phyloP scores from a whole-genome alignment of 1,140 invertebrate genomes.

The Dysdera silvatica region DNA sequence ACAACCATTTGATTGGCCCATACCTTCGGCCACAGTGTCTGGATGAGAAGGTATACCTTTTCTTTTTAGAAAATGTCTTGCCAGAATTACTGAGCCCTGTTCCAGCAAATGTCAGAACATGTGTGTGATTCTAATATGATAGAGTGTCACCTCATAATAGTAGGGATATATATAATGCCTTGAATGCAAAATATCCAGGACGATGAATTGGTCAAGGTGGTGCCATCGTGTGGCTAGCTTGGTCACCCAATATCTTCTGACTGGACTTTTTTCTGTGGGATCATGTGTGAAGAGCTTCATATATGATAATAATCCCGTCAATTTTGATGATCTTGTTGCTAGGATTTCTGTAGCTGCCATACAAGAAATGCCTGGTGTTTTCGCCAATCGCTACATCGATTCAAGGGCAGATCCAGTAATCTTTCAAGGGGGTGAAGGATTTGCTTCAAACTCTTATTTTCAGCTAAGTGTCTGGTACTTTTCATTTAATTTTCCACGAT shows the following conservation, averaged over 20 bases:
- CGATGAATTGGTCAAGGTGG: background rate
- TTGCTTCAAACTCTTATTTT: no score
- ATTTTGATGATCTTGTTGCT: no score
- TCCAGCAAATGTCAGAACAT: background rate
- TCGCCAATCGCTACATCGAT: no score
- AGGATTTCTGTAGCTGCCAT: no score
- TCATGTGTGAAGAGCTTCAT: no score
- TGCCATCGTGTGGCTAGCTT: background rate
- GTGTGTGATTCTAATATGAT: background rate
- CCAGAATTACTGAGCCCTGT: background rate
- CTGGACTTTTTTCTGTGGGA: background rate
- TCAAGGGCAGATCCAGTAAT: no score
- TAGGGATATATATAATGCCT: background rate
- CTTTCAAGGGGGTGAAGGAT: no score
- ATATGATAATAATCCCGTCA: no score
- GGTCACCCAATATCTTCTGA: background rate
- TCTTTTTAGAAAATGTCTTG: no score
- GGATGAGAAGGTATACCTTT: background rate
- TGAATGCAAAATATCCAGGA: background rate
- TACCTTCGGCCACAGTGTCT: background rate
- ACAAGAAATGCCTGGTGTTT: no score
- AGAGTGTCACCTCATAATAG: background rate
- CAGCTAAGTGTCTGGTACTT: no score
- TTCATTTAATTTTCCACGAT: no score
- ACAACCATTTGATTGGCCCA: background rate